phyloP scores from a whole-genome alignment of 2,797 vertebrate species.

The Xiphophorus birchmanni region DNA sequence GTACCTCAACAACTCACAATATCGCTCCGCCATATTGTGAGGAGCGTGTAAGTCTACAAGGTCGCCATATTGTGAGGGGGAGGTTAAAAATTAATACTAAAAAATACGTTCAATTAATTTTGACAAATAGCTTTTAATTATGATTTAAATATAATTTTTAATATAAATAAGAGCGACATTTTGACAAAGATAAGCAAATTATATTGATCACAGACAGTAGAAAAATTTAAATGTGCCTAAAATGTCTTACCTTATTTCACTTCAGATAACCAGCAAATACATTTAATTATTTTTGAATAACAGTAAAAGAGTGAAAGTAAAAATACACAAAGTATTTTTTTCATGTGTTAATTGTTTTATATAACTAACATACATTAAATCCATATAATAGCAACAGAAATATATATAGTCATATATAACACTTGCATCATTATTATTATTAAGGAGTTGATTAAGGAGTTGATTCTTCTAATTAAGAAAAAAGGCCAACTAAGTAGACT shows the following conservation, averaged over 20 bases:
- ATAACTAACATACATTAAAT: not conserved
- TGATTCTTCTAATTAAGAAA: not conserved
- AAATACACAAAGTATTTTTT: not conserved
- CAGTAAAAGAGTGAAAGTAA: not conserved
- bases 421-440: not conserved
- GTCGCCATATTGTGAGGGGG: not conserved
- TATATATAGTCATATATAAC: no score
- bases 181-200: not conserved
- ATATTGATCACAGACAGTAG: not conserved
- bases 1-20: no score
- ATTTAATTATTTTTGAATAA: not conserved
- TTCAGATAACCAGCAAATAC: not conserved
- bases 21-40: not conserved
- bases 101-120: not conserved
- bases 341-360: not conserved
- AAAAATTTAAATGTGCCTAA: not conserved
- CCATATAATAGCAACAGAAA: not conserved
- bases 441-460: not conserved
- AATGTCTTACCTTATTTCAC: not conserved
- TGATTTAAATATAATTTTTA: not conserved
- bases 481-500: not conserved
- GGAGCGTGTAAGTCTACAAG: not conserved
- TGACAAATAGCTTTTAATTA: not conserved
- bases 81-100: not conserved
- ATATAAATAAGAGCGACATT: not conserved